Evolutionary conservation across 1,140 invertebrate genomes (phyloP).

Genomic region (Drosophila chauvacae): DNA sequence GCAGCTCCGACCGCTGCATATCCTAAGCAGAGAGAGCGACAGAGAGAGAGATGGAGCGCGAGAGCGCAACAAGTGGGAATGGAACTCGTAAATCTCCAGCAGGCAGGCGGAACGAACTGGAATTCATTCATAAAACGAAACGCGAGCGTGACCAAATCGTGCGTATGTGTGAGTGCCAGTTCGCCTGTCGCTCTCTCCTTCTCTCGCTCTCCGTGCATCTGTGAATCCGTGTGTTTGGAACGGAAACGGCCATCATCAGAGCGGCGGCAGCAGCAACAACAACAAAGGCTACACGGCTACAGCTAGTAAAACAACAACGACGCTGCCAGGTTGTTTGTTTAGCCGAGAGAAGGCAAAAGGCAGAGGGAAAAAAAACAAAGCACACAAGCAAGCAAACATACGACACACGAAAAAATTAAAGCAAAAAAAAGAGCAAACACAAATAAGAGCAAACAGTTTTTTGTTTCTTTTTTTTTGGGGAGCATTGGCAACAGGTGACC

Average conservation of each 20-base stretch:
- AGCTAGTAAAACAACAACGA: conserved; percentile 74
- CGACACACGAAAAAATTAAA: conserved; percentile 39
- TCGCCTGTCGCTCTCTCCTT: conserved; percentile 4
- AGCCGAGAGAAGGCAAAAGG: conserved; percentile 59
- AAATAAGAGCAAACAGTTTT: conserved; percentile 39
- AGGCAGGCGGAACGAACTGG: conserved; percentile 63
- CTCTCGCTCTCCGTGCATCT: conserved; percentile 2
- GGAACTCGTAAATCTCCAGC: conserved; percentile 61
- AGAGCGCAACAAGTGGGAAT: conserved; percentile 72
- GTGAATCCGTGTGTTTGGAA: conserved; percentile 58
- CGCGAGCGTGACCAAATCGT: conserved; percentile 18
- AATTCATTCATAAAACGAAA: conserved; percentile 80
- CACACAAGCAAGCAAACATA: conserved; percentile 23
- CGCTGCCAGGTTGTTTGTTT: conserved; percentile 67
- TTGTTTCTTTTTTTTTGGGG: neutral
- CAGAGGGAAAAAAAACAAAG: conserved; percentile 41
- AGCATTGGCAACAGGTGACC: conserved; percentile 70
- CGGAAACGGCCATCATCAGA: conserved; percentile 84
- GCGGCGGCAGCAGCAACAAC: conserved; percentile 57
- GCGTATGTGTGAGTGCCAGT: conserved; percentile 17
- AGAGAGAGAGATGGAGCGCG: conserved; percentile 37
- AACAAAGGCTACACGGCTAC: conserved; percentile 45
- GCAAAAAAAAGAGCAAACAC: conserved; percentile 41
- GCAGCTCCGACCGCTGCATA: conserved; percentile 46
- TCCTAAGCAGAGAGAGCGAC: conserved; percentile 73